Evolutionary conservation across 2,888 invertebrate genomes (phyloP).

Genomic region (Exocentrus adspersus): DNA sequence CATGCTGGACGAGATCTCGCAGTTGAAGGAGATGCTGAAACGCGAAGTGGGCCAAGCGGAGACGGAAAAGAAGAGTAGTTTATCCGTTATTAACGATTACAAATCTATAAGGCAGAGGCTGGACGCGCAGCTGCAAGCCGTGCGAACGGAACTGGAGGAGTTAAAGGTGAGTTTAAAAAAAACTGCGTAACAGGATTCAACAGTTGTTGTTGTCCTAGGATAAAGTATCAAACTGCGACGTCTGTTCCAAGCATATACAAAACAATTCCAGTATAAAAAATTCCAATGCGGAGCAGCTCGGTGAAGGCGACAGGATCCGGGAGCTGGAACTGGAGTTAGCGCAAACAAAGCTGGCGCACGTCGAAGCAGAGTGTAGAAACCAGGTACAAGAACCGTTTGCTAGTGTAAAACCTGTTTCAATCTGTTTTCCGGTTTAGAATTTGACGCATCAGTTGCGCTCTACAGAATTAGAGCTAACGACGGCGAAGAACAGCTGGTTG

Average conservation of each 20-base stretch:
- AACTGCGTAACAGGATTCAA: no score
- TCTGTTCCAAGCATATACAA: constrained; percentile 58
- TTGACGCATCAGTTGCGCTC: constrained; percentile 89
- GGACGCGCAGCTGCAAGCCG: constrained; percentile 80
- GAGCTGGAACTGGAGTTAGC: constrained; percentile 96
- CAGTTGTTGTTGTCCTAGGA: constrained; percentile 59
- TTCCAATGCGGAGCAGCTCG: constrained; percentile 37
- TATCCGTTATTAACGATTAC: constrained; percentile 89
- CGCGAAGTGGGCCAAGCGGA: constrained; percentile 79
- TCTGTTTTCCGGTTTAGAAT: constrained; percentile 68
- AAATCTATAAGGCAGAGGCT: constrained; percentile 90
- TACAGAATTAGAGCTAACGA: constrained; percentile 80
- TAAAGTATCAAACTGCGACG: constrained; percentile 68
- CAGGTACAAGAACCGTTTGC: no score
- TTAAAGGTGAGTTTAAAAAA: constrained; percentile 72
- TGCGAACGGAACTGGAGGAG: constrained; percentile 70
- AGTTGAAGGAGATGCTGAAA: constrained; percentile 81
- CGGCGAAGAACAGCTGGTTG: constrained; percentile 82
- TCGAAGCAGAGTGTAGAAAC: constrained; percentile 96
- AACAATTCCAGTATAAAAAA: constrained; percentile 36
- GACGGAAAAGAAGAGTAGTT: constrained; percentile 77
- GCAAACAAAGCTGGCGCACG: constrained; percentile 95
- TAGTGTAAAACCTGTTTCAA: no score
- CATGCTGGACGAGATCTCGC: constrained; percentile 64
- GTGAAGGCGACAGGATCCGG: constrained; percentile 72